Conservation (phyloP, 1,140 invertebrate genomes). For the Ceratina australensis region DNA sequence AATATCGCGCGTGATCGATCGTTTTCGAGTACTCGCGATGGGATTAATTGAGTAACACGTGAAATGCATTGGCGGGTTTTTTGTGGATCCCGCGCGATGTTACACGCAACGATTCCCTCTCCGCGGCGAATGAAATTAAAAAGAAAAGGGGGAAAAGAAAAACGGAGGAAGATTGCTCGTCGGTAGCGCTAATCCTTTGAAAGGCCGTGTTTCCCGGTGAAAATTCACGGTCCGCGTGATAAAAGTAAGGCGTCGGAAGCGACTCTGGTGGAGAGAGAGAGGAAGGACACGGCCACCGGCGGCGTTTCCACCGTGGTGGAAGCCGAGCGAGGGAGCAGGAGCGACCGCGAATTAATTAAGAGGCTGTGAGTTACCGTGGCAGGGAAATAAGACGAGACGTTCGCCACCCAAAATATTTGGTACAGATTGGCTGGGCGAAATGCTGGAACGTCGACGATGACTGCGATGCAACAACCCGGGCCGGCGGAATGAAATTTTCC, state of each 20-base stretch:
- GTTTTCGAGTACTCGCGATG: too few relatives aligned
- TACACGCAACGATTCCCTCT: neutral
- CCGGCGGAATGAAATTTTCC: neutral
- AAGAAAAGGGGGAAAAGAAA: neutral
- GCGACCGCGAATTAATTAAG: conserved; percentile 71
- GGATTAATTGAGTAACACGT: neutral
- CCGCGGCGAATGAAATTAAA: neutral
- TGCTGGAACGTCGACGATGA: conserved; percentile 4
- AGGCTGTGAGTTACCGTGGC: conserved; percentile 58
- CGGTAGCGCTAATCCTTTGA: neutral
- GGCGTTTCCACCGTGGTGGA: conserved; percentile 1
- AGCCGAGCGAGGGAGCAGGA: conserved; percentile 5
- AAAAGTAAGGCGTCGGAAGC: conserved; percentile 23
- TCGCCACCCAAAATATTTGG: conserved; percentile 30
- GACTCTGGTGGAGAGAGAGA: neutral
- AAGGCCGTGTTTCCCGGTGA: neutral
- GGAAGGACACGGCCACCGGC: neutral
- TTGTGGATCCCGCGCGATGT: neutral
- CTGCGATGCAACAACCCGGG: neutral
- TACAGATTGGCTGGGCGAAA: conserved; percentile 23
- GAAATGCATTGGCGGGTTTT: neutral
- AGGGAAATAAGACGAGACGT: conserved; percentile 53
- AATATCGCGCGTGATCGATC: too few relatives aligned
- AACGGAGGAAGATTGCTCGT: neutral
- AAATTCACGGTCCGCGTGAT: conserved; percentile 31